Evolutionary conservation across 2,113 vertebrate genomes (phyloP).

Genomic region (Camarhynchus parvulus): DNA sequence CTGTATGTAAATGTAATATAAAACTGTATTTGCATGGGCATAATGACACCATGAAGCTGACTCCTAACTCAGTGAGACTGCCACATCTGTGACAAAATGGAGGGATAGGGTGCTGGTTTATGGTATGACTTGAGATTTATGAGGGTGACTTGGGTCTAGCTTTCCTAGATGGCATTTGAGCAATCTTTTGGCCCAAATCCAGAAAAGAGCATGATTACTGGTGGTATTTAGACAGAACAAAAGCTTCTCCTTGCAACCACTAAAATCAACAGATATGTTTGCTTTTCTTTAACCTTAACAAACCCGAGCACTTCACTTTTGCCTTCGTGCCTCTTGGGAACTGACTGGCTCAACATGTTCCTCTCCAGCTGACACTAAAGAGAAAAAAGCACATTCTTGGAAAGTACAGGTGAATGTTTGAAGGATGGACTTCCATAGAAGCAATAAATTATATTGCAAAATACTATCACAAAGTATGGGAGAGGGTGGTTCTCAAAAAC

Average conservation of each 20-base stretch:
- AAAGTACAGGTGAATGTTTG: background rate
- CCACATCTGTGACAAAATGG: background rate
- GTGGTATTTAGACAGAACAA: background rate
- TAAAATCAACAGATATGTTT: background rate
- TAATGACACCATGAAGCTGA: background rate
- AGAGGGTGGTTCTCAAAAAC: background rate
- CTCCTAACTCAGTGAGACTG: background rate
- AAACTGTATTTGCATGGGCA: background rate
- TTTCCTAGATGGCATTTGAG: background rate
- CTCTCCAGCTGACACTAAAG: background rate
- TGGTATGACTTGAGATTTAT: background rate
- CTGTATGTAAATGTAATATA: background rate
- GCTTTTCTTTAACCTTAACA: background rate
- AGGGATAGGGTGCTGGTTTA: background rate
- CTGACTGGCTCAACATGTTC: background rate
- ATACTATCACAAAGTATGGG: background rate
- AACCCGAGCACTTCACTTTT: background rate
- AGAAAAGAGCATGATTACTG: background rate
- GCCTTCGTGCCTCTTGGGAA: background rate
- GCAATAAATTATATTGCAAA: background rate
- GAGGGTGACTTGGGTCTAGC: background rate
- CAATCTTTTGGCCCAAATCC: background rate
- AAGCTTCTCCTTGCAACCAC: background rate
- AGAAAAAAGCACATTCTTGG: background rate
- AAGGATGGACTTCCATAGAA: background rate